Evolutionary conservation across 2,888 invertebrate genomes (phyloP), one percentile per base, ranked within the genome.

Genomic region (Agrilus cyanescens): DNA sequence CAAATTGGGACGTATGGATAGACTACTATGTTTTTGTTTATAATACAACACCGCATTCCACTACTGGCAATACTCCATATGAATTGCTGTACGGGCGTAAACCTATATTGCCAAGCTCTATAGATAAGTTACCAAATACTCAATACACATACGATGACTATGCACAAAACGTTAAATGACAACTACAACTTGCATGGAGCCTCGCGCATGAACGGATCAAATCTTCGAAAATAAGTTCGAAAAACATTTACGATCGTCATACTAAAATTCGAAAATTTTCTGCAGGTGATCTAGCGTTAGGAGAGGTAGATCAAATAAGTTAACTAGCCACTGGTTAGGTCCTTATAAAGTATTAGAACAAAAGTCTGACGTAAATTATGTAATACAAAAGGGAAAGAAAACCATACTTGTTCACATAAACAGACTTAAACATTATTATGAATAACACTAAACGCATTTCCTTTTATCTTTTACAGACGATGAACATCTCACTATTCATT

Each of bases 1-100:
- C 34, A 12, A 50, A 57, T 35, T 61, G 57, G 57, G 59, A 60
- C 35, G 32, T 45, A 14, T 52, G 52, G 50, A 13, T 61, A 18
- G 55, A 56, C 1, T 54, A 48, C 34, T 52, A 49, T 0, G 25
- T 57, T 34, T 52, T 56, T 50, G 51, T 55, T 1, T 53, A 50
- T 38, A 30, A 52, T 31, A 46, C 44, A 10, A 37, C 32, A 3
- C 32, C 43, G 12, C 52, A 56, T 37, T 37, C 36, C 13, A 37
- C 54, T 4, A 54, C 53, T 2, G 43, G 44, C 12, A 46, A 53
- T 13, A 46, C 49, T 1, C 52, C 54, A 3, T 52, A 42, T 31
- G 53, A 57, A 49, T 31, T 57, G 30, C 31, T 53, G 2, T 56
- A 50, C 25, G 53, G 55, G 12, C 31, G 44, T 35, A 41, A 40